Evolutionary conservation across 23 tunicate species (phyloP), one percentile per base, ranked within the genome.

Genomic region (Oikopleura vanhoeffeni): DNA sequence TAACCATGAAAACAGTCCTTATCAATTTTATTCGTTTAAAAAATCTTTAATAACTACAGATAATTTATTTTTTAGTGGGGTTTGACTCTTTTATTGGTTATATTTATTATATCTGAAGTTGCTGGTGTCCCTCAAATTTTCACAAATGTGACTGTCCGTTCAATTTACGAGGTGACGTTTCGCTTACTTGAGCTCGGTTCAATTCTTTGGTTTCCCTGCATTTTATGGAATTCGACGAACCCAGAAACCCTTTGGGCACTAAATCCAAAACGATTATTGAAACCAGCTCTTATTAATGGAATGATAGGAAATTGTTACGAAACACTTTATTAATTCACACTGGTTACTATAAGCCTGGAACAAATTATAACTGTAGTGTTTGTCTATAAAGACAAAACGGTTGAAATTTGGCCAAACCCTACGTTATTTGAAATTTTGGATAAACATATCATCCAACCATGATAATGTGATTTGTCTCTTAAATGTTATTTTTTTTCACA

Each of bases 141-240:
- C 38, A 33, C 3, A 28, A 30, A 71, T 30, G 35, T 71, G 36
- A 13, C 32, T 28, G 27, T 13, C 32, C 79, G 79, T 4, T 18
- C 27, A 2, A 38, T 30, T 30, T 71, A 13, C 35, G 79, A 71
- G 79, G 79, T 71, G 34, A 71, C 79, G 36, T 71, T 71, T 30
- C 90, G 97, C 83, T 86, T 92, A 30, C 89, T 92, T 0, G 97
- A 92, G 83, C 89, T 90, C 34, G 94, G 93, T 1, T 88, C 87
- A 30, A 87, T 92, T 39, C 75, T 92, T 67, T 92, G 97, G 97
- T 92, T 92, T 92, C 91, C 91, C 2, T 92, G 97, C 86, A 92
- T 92, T 18, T 79, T 92, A 41, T 89, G 93, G 97, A 92, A 87
- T 40, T 79, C 93, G 34, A 83, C 97, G n/a, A 39, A 79, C 38